Evolutionary conservation across 2,113 vertebrate species (phyloP).

Genomic region (Hucho hucho): DNA sequence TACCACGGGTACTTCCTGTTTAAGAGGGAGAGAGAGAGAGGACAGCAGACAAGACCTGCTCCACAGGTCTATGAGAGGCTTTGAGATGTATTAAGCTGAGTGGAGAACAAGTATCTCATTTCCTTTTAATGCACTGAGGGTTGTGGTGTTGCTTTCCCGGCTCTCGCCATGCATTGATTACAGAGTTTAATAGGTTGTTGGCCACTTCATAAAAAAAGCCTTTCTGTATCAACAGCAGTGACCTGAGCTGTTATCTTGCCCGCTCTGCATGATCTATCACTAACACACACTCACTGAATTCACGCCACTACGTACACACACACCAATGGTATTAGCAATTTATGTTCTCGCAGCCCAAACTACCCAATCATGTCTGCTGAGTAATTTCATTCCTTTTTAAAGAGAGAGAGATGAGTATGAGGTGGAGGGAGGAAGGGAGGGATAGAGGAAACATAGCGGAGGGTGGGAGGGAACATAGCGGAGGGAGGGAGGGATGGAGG

Average conservation of each 20-base stretch:
- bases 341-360: background rate
- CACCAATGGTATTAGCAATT: constrained; percentile 23
- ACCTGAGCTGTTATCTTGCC: constrained; percentile 57
- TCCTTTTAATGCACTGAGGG: constrained; percentile 42
- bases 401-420: constrained; percentile 16
- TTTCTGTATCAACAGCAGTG: constrained; percentile 36
- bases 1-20: no score
- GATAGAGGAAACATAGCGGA: background rate
- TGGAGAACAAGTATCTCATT: constrained; percentile 57
- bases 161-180: constrained; percentile 61
- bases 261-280: constrained; percentile 27
- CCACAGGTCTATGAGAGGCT: background rate
- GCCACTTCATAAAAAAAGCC: constrained; percentile 60
- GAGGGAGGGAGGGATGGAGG: no score
- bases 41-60: background rate
- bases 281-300: constrained; percentile 26
- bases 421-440: background rate
- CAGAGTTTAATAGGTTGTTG: constrained; percentile 66
- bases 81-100: background rate
- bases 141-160: constrained; percentile 39
- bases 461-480: no score
- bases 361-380: constrained; percentile 31
- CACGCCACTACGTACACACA: constrained; percentile 33
- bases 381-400: constrained; percentile 29
- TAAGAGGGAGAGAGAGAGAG: no score